A percentile compares a stretch with the other conserved stretches of the same genome.
These are phyloP conservation scores for Oophaga sylvatica DNA, from an alignment of 2,797 vertebrate species.

Conservation along the genomic window DNA sequence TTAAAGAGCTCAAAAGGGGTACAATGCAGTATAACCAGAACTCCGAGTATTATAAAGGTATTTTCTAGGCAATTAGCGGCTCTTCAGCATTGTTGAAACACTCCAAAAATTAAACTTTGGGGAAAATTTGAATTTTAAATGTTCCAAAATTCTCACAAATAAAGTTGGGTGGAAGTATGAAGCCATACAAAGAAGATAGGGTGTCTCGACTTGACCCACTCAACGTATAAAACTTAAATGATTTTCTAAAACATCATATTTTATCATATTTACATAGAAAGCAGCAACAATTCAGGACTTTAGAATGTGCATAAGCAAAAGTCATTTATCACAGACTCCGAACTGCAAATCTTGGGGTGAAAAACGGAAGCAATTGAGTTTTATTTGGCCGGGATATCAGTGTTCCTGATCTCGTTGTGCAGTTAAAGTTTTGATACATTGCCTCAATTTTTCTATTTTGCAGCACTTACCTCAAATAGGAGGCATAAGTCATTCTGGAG, in stretches of 20 bases:
- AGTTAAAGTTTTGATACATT: conserved; percentile 59
- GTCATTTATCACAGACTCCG: conserved; percentile 25
- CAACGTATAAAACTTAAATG: neutral
- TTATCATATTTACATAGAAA: conserved; percentile 30
- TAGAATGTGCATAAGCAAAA: neutral
- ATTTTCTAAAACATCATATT: conserved; percentile 11
- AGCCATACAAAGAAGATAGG: neutral
- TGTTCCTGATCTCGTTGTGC: conserved; percentile 50
- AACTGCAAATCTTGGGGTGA: conserved; percentile 35
- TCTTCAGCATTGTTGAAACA: too few species aligned
- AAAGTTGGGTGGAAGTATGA: neutral
- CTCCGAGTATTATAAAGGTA: too few species aligned
- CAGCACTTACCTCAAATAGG: conserved; percentile 71
- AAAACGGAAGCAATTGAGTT: conserved; percentile 42
- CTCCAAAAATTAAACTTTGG: too few species aligned
- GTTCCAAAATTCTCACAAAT: too few species aligned
- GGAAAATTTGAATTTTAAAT: too few species aligned
- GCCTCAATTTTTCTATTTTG: conserved; percentile 72
- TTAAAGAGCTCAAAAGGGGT: too few species aligned
- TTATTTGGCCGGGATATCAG: conserved; percentile 39
- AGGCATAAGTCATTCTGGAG: conserved; percentile 75
- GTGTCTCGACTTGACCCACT: neutral
- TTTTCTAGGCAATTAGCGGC: too few species aligned
- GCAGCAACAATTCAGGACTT: neutral
- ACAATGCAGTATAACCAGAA: too few species aligned